Percentiles rank a stretch among this genome's conserved stretches.
These are phyloP conservation scores for human DNA, from an alignment of 2,113 vertebrate genomes.

Conservation along the genomic window GRCh38 chr14:105776501-105777000, in stretches of 20 bases:
- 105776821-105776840: too few relatives aligned
- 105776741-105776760: neutral
- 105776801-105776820: too few relatives aligned
- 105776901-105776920: neutral
- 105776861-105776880: too few relatives aligned
- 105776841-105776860: too few relatives aligned
- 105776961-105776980: neutral
- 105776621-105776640: too few relatives aligned
- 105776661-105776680: neutral
- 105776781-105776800: too few relatives aligned
- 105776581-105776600: too few relatives aligned
- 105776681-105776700: neutral
- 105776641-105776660: too few relatives aligned
- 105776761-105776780: too few relatives aligned
- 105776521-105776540: neutral
- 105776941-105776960: fast-evolving
- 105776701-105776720: neutral
- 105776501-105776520: neutral
- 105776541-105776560: neutral
- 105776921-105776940: neutral
- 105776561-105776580: neutral
- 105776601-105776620: too few relatives aligned
- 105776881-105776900: too few relatives aligned
- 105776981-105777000: neutral
- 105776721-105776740: neutral